These are phyloP conservation scores for human DNA, from an alignment of 2,113 vertebrate genomes.

Conservation along the genomic window DNA sequence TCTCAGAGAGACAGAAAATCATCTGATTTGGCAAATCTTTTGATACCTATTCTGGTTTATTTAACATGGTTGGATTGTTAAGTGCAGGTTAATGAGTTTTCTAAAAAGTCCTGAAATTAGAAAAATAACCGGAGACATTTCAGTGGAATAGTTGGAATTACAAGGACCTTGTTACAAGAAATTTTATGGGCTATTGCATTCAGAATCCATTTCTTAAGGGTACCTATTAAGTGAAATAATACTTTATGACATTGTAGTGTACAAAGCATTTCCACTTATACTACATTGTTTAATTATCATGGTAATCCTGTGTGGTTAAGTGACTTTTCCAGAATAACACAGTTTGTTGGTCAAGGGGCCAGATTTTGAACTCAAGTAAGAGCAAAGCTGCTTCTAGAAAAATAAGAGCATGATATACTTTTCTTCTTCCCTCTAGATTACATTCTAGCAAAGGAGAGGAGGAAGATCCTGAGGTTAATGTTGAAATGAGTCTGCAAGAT, in stretches of 20 bases:
- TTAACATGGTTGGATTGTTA: neutral
- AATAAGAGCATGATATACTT: neutral
- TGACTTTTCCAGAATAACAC: neutral
- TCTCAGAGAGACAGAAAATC: neutral
- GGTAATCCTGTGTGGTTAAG: neutral
- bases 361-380: neutral
- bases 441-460: slow-evolving; percentile 81
- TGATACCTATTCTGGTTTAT: neutral
- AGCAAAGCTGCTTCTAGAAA: neutral
- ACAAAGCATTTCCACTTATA: neutral
- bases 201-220: neutral
- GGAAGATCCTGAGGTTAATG: slow-evolving; percentile 77
- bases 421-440: slow-evolving; percentile 79
- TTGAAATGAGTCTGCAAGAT: slow-evolving; percentile 86
- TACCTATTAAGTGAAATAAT: neutral
- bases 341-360: neutral
- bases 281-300: neutral
- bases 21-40: neutral
- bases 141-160: neutral
- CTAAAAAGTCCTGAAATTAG: neutral
- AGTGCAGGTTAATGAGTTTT: neutral
- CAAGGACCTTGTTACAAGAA: neutral
- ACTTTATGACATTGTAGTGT: neutral
- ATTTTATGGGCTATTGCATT: neutral
- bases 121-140: neutral